phyloP scores from a whole-genome alignment of 2,888 invertebrate species.

The Reticulitermes lucifugus region DNA sequence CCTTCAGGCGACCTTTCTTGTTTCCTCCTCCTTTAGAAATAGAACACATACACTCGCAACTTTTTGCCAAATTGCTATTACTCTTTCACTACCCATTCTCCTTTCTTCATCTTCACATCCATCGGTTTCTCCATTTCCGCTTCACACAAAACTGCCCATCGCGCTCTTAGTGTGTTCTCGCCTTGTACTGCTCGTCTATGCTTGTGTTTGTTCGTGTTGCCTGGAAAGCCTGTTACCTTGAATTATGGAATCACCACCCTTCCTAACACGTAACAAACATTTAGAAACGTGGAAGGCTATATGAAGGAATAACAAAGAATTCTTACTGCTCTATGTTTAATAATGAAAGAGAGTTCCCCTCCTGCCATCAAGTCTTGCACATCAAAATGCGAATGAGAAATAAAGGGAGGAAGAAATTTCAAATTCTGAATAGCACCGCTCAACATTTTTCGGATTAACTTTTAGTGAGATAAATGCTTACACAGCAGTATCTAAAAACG shows the following conservation, averaged over 20 bases:
- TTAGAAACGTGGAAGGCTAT: background rate
- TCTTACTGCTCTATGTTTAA: background rate
- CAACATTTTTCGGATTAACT: slow-evolving; percentile 11
- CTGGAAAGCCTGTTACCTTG: no score
- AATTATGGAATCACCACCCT: no score
- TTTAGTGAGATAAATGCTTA: slow-evolving; percentile 14
- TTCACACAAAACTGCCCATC: background rate
- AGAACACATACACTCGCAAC: no score
- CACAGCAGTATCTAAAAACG: background rate
- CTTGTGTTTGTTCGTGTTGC: background rate
- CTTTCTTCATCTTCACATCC: background rate
- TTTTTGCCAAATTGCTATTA: no score
- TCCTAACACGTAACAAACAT: background rate
- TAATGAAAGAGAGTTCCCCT: background rate
- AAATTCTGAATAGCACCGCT: slow-evolving; percentile 8
- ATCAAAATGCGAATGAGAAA: background rate
- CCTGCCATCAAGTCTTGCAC: background rate
- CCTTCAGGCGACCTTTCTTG: no score
- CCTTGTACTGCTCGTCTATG: background rate
- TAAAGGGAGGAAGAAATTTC: background rate
- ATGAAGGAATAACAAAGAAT: background rate
- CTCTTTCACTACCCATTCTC: no score
- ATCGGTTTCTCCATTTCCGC: background rate
- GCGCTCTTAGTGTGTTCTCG: background rate
- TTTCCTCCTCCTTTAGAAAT: no score